Base-by-base conservation (phyloP, 2,888 invertebrate genomes). In the Drosophila kambysellisi region DNA sequence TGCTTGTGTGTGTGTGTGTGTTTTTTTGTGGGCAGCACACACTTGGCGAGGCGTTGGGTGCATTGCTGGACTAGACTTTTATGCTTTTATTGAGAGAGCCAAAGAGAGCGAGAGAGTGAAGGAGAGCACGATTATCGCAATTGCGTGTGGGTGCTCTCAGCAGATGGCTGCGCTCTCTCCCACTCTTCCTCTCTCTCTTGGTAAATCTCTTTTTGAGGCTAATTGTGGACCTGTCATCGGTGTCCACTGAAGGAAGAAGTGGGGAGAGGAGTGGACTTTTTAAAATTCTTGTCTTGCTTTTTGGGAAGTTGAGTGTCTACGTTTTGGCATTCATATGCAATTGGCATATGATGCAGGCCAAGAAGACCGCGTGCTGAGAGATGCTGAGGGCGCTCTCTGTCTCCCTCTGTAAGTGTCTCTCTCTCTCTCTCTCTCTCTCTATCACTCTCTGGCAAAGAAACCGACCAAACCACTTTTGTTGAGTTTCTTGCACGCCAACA, bases 211-310 rank as follows among this genome's bases (percentile, higher is more conserved):
- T 69, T 62, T 61, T 56, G 76, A 83, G 78, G 91, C 92, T 92
- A 91, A 91, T 91, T 91, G 92, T 91, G 90, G 91, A 91, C 91
- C 92, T 91, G 91, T 91, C 91, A 91, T 91, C 92, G 89, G 77
- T 83, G 82, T 69, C 74, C 81, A 70, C 74, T 69, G 67, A 25
- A 53, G 62, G 41, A 69, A 41, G 56, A 43, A 46, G 67, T 50
- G 15, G 39, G 81, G 74, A 4, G 20, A 4, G 12, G 4, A 25
- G 46, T 7, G 3, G 15, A 25, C 82, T 76, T 81, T 83, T 89
- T 85, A 79, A 88, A 84, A 90, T 89, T 91, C 90, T 86, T 90
- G 76, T 79, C 87, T 81, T 81, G 73, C 62, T 67, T 41, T 51
- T 43, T 54, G 54, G 35, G 50, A 30, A 32, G 52, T 52, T 66